Evolutionary conservation across 2,888 invertebrate genomes (phyloP).

Genomic region (Drosophila setosimentum): DNA sequence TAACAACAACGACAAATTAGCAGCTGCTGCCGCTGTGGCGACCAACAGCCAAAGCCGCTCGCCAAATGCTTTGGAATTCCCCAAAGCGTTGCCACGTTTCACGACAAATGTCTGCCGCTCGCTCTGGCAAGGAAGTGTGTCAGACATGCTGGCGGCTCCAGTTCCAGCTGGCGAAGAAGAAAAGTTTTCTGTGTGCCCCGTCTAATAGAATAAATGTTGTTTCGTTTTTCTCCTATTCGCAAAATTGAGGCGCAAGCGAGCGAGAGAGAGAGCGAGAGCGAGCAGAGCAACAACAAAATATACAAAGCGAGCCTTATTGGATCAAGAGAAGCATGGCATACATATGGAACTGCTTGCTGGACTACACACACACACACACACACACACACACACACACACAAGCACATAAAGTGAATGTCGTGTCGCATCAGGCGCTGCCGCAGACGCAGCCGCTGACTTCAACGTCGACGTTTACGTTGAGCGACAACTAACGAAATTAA

Average conservation of each 20-base stretch:
- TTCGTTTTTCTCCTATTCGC: conserved; percentile 39
- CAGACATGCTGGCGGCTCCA: conserved; percentile 50
- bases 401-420: conserved; percentile 21
- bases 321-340: conserved; percentile 64
- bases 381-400: conserved; percentile 12
- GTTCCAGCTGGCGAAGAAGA: conserved; percentile 34
- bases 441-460: conserved; percentile 31
- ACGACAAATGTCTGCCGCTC: conserved; percentile 4
- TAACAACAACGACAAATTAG: conserved; percentile 33
- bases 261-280: conserved; percentile 14
- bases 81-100: conserved; percentile 27
- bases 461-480: conserved; percentile 49
- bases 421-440: conserved; percentile 32
- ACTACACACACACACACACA: conserved; percentile 22
- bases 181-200: conserved; percentile 42
- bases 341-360: conserved; percentile 46
- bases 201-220: conserved; percentile 70
- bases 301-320: conserved; percentile 61
- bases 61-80: conserved; percentile 25
- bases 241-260: conserved; percentile 20
- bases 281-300: conserved; percentile 28
- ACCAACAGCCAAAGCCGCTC: conserved; percentile 7
- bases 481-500: conserved; percentile 78
- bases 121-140: conserved; percentile 57
- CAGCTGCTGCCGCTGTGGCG: conserved; percentile 20